Base-by-base conservation (phyloP, 2,888 invertebrate genomes). In the Lasioglossum morio region DNA sequence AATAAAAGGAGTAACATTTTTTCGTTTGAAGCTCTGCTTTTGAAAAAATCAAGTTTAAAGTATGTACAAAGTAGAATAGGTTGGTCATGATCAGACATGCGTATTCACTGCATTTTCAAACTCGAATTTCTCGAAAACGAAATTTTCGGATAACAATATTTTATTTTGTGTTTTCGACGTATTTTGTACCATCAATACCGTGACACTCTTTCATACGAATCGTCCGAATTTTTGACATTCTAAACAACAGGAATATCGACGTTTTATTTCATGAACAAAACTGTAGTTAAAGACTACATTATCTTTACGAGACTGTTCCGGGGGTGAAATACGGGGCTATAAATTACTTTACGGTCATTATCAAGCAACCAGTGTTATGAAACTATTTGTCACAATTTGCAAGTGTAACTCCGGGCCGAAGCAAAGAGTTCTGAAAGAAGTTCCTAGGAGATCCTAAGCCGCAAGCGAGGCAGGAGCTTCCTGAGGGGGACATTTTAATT, bases 401-500 rank as follows among this genome's bases (percentile, higher is more conserved):
- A 27, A 74, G 53, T 46, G 70, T 70, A 79, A 76, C 37, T 75
- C 69, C 70, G 37, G 43, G 48, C 7, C 40, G 46, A 19, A 14
- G 74, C 57, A 69, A 87, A 82, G 82, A 88, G 78, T 84, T 77
- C 12, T n/a, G 53, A 81, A 87, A 90, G 81, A 90, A 86, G 80
- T 86, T 82, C 37, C 7, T 57, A n/a, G 30, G 46, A 63, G 78
- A 81, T 79, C 66, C 72, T 70, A 79, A 60, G 81, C 84, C 37
- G 10, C 30, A 30, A 30, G 70, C 75, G 63, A 48, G 43, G 30
- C 66, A 40, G 37, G 57, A 85, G 81, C 92, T 92, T 91, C 91
- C 90, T 92, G 86, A 87, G 91, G 93, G 91, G 91, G 92, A 93
- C 93, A 92, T 94, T 94, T 93, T 93, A 93, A 94, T 94, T 94